Evolutionary conservation across 2,888 invertebrate species (phyloP), one percentile per base, ranked within the genome.

Genomic region (Antitype chi): DNA sequence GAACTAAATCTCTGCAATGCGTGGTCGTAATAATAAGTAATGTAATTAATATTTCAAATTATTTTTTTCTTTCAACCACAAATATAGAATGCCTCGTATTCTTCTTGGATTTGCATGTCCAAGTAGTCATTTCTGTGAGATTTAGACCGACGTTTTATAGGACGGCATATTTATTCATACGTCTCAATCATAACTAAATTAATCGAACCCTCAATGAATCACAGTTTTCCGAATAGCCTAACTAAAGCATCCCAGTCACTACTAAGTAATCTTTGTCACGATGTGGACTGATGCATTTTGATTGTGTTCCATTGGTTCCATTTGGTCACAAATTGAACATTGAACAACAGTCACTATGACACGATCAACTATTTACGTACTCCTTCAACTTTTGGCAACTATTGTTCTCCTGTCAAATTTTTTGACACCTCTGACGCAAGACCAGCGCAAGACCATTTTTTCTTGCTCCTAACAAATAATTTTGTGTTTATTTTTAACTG

Each of bases 391-490:
- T 68, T 81, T 81, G 80, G 80, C 81, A 81, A 67, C 15, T 28
- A 53, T 63, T 63, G 47, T 43, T 47, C 13, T 15, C 53, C 53
- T 78, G 74, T 70, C 70, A 78, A 63, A 25, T 13, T 28, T 38
- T 59, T 20, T 74, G 60, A 70, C 83, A 74, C 52, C 38, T 74
- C 28, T 83, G 79, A 83, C 79, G 83, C 32, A 70, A 55, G 13
- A 47, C 15, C 13, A 49, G 23, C 38, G 4, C 15, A 47, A 78
- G 17, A 64, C 15, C 13, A 60, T 57, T 59, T 82, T 73, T 82
- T 72, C 53, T 55, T 70, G 47, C 20, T 47, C 57, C 15, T 2
- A 49, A 32, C 20, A 63, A 70, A 52, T 59, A 28, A 5, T 38
- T 67, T 52, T n/a, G 47, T 28, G 53, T 64, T 57, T 81, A 82